A percentile compares a stretch with the other conserved stretches of the same genome.
These are phyloP conservation scores for Alaudala cheleensis DNA, from an alignment of 2,113 vertebrate genomes.

Conservation along the genomic window DNA sequence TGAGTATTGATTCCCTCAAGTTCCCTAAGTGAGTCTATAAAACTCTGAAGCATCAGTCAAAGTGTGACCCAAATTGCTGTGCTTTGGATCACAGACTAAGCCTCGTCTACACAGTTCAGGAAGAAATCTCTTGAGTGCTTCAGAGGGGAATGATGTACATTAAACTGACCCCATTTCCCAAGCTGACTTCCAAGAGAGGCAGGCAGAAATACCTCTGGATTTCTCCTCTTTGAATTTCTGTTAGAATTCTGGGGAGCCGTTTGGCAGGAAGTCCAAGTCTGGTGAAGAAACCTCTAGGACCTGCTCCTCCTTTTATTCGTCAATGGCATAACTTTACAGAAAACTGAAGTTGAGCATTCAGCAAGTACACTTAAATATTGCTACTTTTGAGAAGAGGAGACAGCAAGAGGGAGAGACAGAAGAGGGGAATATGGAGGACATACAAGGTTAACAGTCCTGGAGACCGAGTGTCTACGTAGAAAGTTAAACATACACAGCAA, in stretches of 20 bases:
- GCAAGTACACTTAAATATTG: slow-evolving; percentile 13
- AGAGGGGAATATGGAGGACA: not conserved
- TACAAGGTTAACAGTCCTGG: slow-evolving; percentile 29
- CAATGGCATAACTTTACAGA: not conserved
- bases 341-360: slow-evolving; percentile 1
- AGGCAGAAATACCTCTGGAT: not conserved
- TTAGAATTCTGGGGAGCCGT: not conserved
- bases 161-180: slow-evolving; percentile 15
- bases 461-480: not conserved
- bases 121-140: slow-evolving; percentile 46
- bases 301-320: not conserved
- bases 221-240: not conserved
- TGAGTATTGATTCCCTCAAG: slow-evolving; percentile 73
- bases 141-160: slow-evolving; percentile 25
- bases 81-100: not conserved
- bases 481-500: not conserved
- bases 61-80: not conserved
- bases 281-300: slow-evolving; percentile 46
- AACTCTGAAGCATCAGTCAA: slow-evolving; percentile 55
- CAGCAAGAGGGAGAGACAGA: not conserved
- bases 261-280: slow-evolving; percentile 41
- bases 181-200: not conserved
- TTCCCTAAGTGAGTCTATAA: slow-evolving; percentile 54
- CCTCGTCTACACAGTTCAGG: slow-evolving; percentile 35
- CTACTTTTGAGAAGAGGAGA: slow-evolving; percentile 1